Evolutionary conservation across 2,113 vertebrate species (phyloP).

Genomic region (Petromus typicus): DNA sequence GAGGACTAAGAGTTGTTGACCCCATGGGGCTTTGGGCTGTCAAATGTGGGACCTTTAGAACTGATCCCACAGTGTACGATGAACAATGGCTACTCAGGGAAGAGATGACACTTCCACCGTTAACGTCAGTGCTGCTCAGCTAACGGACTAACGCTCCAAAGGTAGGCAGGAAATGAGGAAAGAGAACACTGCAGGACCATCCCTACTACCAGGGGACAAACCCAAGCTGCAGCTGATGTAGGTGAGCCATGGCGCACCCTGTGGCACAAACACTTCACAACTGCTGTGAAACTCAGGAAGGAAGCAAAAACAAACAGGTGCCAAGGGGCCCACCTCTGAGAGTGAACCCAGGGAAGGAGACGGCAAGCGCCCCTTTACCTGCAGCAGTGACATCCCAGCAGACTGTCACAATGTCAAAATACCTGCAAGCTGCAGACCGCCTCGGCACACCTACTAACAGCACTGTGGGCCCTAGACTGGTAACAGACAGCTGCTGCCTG

Average conservation of each 20-base stretch:
- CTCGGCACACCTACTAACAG: neutral
- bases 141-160: neutral
- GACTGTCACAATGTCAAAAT: neutral
- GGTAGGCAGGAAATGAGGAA: neutral
- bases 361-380: too few species aligned
- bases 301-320: neutral
- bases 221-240: neutral
- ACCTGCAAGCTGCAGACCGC: neutral
- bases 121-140: neutral
- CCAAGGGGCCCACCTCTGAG: neutral
- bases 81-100: neutral
- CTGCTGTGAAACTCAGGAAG: neutral
- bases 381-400: too few species aligned
- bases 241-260: neutral
- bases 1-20: neutral
- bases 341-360: neutral
- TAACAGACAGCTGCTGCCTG: neutral
- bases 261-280: neutral
- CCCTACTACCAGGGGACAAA: neutral
- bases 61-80: neutral
- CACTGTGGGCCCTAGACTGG: neutral
- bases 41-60: neutral
- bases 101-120: neutral
- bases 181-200: neutral
- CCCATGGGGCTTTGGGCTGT: neutral